Evolutionary conservation across 2,888 invertebrate genomes (phyloP), one percentile per base, ranked within the genome.

Genomic region (Nomada ruficornis): DNA sequence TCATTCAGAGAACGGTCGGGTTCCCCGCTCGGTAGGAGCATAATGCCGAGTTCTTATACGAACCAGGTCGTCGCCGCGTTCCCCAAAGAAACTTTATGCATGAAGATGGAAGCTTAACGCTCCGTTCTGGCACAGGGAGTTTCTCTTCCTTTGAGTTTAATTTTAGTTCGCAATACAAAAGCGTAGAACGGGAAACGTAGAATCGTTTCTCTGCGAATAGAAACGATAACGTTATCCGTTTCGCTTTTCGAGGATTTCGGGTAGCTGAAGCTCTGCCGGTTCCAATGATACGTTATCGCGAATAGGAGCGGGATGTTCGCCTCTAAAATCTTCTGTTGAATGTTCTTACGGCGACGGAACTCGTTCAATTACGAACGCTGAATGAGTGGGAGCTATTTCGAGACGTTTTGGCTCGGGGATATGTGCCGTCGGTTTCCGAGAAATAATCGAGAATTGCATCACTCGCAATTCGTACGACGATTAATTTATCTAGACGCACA

Each of bases 21-120:
- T 20, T 23, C 60, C 77, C 63, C 62, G 77, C 52, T 52, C 79
- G 73, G 47, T 47, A 57, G 50, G 65, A 84, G 76, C 57, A 83
- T 75, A 84, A 84, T 84, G 72, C 84, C 75, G 78, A 52, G 68
- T 83, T 83, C 83, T 83, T 77, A 71, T 73, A 77, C 64, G 76
- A 73, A 77, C 26, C 83, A 60, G 73, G 83, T 83, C 83, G 78
- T 55, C 69, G 73, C 50, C 71, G 42, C 20, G 55, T 60, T 60
- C 55, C 23, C 57, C 63, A 68, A 73, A 57, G 65, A 59, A 57
- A 68, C 75, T 71, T 69, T 36, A 26, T 64, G 80, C 80, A 69
- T 78, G 54, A 47, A 71, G 74, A 83, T 55, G 69, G 59, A 50
- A 75, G 74, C 62, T 83, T 70, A 72, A 72, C 70, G 55, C 42